Base-by-base conservation (phyloP, 2,888 invertebrate species). In the Lepidochitona cinerea region DNA sequence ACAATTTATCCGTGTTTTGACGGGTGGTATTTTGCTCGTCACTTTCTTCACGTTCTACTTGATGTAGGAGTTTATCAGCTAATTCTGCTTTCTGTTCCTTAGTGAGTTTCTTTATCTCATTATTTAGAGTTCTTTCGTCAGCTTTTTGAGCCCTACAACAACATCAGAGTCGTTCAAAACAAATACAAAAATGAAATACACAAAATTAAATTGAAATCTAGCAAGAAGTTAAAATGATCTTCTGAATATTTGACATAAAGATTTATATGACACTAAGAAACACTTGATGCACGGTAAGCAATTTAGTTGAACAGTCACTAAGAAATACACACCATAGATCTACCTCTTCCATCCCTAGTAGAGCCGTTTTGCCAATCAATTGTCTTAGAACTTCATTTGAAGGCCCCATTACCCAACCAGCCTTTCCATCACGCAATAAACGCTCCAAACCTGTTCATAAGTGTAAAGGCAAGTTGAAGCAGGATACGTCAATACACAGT, bases 371-470 rank as follows among this genome's bases (percentile, higher is more conserved):
- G n/a, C 41, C 68, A 68, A 68, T 32, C 41, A 37, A 14, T 32
- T 68, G 68, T 37, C 37, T 23, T 5, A 41, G 4, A 18, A 68
- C 68, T 29, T 68, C 68, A 68, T 68, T 68, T 14, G 68, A 41
- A 3, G 68, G 68, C 18, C 68, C 68, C 68, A 68, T 68, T 9
- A 68, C 49, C 41, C 68, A 41, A 26, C 41, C 68, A 1, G 68
- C 68, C 32, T 68, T 68, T 14, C 41, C 29, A 49, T 68, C 68
- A 12, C 68, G 37, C 3, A 68, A n/a, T n/a, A 68, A 32, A 2
- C 68, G 14, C 49, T 68, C 68, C 49, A 68, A 68, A 29, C 68
- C 68, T 68, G 18, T 32, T 18, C n/a, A 64, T 4, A n/a, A n/a
- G n/a, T n/a, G n/a, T n/a, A n/a, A n/a, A n/a, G n/a, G n/a, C n/a